These are phyloP conservation scores for Macrophya alboannulata DNA, from an alignment of 2,888 invertebrate species.

Conservation along the genomic window DNA sequence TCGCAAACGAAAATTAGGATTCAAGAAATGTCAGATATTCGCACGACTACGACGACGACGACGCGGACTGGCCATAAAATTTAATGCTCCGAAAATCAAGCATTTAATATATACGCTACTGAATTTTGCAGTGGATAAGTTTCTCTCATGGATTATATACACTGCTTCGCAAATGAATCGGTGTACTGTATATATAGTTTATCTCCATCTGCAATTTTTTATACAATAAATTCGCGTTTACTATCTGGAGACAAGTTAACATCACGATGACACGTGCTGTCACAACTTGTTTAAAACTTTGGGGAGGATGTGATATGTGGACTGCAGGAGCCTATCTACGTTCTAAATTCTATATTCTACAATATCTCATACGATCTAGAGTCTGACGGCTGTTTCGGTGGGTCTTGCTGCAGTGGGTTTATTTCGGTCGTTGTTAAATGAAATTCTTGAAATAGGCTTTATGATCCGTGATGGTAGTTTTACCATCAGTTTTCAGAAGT, in stretches of 20 bases:
- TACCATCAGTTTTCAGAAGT: slow-evolving; percentile 17
- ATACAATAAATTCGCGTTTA: slow-evolving; percentile 2
- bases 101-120: not conserved
- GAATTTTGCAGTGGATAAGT: not conserved
- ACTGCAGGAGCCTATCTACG: not conserved
- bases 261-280: slow-evolving; percentile 30
- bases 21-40: slow-evolving; percentile 10
- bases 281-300: slow-evolving; percentile 23
- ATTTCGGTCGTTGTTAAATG: slow-evolving; percentile 46
- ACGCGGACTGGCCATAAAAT: not conserved
- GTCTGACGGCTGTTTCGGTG: slow-evolving; percentile 15
- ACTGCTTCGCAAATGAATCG: not conserved
- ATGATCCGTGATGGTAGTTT: slow-evolving; percentile 21
- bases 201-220: no score
- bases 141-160: not conserved
- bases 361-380: slow-evolving; percentile 21
- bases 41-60: not conserved
- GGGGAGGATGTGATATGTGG: not conserved
- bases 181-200: not conserved
- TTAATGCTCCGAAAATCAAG: not conserved
- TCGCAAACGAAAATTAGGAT: not conserved
- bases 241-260: slow-evolving; percentile 6
- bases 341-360: not conserved
- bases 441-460: slow-evolving; percentile 49
- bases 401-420: not conserved